A percentile compares a stretch with the other conserved stretches of the same genome.
These are phyloP conservation scores for Sesamia inferens DNA, from an alignment of 2,888 invertebrate genomes.

Conservation along the genomic window DNA sequence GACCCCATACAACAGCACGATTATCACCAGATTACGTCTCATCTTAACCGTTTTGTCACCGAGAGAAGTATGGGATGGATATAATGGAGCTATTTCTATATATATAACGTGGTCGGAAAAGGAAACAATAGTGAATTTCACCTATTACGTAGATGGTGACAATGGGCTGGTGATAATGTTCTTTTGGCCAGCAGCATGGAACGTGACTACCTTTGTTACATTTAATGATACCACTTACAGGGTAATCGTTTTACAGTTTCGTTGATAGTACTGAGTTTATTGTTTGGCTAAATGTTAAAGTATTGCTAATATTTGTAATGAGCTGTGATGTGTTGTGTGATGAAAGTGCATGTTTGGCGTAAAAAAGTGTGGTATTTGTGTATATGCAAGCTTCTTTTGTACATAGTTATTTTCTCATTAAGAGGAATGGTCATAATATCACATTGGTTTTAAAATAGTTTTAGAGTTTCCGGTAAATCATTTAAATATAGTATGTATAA, in stretches of 20 bases:
- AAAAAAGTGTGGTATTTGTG: not conserved
- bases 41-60: conserved; percentile 47
- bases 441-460: not conserved
- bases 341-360: conserved; percentile 23
- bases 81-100: conserved; percentile 65
- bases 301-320: conserved; percentile 50
- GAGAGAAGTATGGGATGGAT: conserved; percentile 59
- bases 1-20: conserved; percentile 59
- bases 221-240: conserved; percentile 57
- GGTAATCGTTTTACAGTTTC: conserved; percentile 59
- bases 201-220: conserved; percentile 59
- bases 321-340: conserved; percentile 30
- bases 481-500: no score
- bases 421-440: not conserved
- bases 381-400: not conserved
- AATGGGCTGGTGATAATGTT: conserved; percentile 72
- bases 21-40: conserved; percentile 48
- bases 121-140: conserved; percentile 76
- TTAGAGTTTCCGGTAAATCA: not conserved
- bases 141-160: conserved; percentile 68
- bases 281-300: conserved; percentile 45
- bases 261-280: conserved; percentile 40
- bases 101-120: conserved; percentile 73
- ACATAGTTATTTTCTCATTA: no score
- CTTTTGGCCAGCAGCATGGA: conserved; percentile 55